Evolutionary conservation across 2,113 vertebrate species (phyloP).

Genomic region (Hemibates koningsi): DNA sequence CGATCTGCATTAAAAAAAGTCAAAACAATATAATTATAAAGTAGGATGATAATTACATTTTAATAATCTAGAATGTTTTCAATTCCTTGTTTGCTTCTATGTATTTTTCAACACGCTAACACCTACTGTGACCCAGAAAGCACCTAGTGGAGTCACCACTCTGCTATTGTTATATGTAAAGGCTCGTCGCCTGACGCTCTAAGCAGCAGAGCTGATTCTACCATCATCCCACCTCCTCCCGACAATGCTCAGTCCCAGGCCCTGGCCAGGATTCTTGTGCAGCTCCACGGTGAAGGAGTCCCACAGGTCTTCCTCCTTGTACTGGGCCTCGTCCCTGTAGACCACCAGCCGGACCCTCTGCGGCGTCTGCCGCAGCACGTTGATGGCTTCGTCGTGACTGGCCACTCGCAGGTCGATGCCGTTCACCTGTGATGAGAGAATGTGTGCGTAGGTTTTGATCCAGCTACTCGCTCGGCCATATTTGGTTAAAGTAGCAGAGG

Average conservation of each 20-base stretch:
- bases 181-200: not conserved
- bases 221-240: constrained; percentile 80
- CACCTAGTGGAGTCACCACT: too few species aligned
- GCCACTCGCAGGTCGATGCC: constrained; percentile 87
- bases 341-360: constrained; percentile 84
- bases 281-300: constrained; percentile 85
- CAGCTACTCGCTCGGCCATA: not conserved
- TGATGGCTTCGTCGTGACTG: constrained; percentile 94
- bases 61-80: not conserved
- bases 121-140: not conserved
- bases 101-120: not conserved
- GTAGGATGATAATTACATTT: not conserved
- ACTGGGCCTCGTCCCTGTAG: constrained; percentile 91
- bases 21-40: not conserved
- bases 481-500: not conserved
- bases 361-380: constrained; percentile 90
- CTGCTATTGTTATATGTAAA: not conserved
- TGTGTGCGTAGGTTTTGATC: not conserved
- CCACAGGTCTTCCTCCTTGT: constrained; percentile 94
- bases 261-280: constrained; percentile 86
- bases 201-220: not conserved
- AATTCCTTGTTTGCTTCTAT: not conserved
- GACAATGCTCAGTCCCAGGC: constrained; percentile 93
- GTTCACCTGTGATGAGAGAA: constrained; percentile 77
- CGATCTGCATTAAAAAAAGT: constrained; percentile 45